Evolutionary conservation across 2,888 invertebrate genomes (phyloP).

Genomic region (Xylophagus ater): DNA sequence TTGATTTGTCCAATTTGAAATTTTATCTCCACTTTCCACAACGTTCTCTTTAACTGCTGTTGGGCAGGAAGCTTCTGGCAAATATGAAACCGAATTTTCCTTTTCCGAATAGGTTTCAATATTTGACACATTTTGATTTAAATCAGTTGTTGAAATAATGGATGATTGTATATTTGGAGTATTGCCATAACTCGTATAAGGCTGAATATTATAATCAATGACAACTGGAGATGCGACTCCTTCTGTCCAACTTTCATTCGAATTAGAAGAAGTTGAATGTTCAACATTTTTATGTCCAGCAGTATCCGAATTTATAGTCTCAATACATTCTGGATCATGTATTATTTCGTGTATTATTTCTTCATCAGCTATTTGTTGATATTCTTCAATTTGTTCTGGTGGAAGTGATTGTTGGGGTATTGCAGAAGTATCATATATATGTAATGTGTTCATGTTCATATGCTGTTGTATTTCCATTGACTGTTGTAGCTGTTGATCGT

Average conservation of each 20-base stretch:
- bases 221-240: no score
- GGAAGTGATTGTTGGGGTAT: slow-evolving; percentile 9
- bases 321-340: no score
- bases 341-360: slow-evolving; percentile 5
- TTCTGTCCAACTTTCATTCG: no score
- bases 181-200: no score
- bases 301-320: slow-evolving; percentile 5
- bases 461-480: slow-evolving; percentile 33
- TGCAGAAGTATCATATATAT: slow-evolving; percentile 31
- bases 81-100: no score
- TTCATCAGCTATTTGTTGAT: slow-evolving; percentile 6
- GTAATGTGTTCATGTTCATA: slow-evolving; percentile 33
- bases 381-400: slow-evolving; percentile 5
- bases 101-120: no score
- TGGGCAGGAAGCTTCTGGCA: background rate
- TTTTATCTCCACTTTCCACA: no score
- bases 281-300: slow-evolving; percentile 5
- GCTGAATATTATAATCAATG: no score
- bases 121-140: slow-evolving; percentile 14
- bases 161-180: no score
- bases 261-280: no score
- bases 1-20: slow-evolving; percentile 40
- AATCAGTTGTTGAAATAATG: slow-evolving; percentile 6
- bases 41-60: no score
- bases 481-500: slow-evolving; percentile 25